These are phyloP conservation scores for Palythoa heliodiscus DNA, from an alignment of 92 coral and sea anemone species.

Conservation along the genomic window DNA sequence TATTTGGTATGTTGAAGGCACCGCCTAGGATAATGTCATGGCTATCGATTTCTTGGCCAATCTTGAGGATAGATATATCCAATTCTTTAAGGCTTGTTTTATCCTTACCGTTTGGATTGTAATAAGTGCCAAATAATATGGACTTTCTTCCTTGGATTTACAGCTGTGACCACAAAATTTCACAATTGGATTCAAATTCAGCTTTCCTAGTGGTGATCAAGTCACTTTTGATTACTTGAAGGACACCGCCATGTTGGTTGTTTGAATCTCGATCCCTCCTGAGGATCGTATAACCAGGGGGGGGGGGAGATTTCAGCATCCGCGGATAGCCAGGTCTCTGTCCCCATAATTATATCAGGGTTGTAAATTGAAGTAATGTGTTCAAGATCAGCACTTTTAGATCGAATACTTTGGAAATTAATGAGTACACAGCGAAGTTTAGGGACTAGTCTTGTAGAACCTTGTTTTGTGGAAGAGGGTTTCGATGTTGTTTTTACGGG, in stretches of 20 bases:
- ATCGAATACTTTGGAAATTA: conserved; percentile 48
- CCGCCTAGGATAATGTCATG: conserved; percentile 43
- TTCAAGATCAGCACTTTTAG: conserved; percentile 51
- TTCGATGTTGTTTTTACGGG: conserved; percentile 34
- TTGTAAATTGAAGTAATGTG: conserved; percentile 43
- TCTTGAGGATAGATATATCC: conserved; percentile 40
- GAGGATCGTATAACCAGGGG: conserved; percentile 58
- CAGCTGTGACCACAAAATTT: conserved; percentile 50
- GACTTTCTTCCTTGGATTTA: conserved; percentile 35
- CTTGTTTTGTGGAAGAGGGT: conserved; percentile 40
- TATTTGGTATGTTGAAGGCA: conserved; percentile 42
- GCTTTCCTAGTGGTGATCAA: conserved; percentile 34
- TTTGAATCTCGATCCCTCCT: conserved; percentile 56
- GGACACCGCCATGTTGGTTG: conserved; percentile 55
- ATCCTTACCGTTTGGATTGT: conserved; percentile 53
- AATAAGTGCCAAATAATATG: conserved; percentile 21
- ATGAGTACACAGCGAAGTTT: conserved; percentile 53
- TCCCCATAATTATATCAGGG: conserved; percentile 53
- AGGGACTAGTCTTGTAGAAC: conserved; percentile 28
- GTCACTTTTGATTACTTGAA: conserved; percentile 50
- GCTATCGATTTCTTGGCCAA: conserved; percentile 48
- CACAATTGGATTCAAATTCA: conserved; percentile 48
- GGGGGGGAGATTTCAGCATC: conserved; percentile 51
- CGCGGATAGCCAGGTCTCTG: conserved; percentile 48
- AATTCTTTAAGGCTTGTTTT: conserved; percentile 43